phyloP scores from a whole-genome alignment of 2,113 vertebrate genomes.

The Leucopsar rothschildi region DNA sequence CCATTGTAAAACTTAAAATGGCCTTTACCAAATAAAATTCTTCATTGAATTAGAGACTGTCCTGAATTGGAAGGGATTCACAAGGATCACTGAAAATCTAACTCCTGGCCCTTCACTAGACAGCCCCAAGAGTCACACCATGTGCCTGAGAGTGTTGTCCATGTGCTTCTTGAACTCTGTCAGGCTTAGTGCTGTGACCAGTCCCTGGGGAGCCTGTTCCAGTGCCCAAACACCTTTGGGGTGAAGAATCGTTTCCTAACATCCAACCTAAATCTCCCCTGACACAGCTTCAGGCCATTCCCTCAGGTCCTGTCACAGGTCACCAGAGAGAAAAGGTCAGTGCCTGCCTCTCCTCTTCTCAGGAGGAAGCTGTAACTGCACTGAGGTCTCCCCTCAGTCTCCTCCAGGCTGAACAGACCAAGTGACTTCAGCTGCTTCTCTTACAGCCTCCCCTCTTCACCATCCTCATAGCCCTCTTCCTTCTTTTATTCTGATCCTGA shows the following conservation, averaged over 20 bases:
- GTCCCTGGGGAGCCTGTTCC: background rate
- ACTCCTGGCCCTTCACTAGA: background rate
- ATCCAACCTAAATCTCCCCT: background rate
- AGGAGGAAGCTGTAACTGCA: background rate
- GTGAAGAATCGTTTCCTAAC: background rate
- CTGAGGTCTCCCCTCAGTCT: background rate
- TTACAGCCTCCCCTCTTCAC: background rate
- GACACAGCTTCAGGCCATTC: background rate
- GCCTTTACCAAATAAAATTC: background rate
- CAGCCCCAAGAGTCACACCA: background rate
- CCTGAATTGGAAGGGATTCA: background rate
- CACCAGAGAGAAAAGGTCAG: background rate
- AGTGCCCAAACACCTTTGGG: accelerated
- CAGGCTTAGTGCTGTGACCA: background rate
- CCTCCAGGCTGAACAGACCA: background rate
- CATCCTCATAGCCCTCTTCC: background rate
- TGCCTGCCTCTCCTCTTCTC: background rate
- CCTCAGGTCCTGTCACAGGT: background rate
- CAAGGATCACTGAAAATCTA: background rate
- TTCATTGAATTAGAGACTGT: background rate
- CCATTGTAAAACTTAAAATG: background rate
- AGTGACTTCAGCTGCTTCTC: background rate
- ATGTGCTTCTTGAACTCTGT: background rate
- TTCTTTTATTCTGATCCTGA: background rate
- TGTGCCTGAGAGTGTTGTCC: background rate